Evolutionary conservation across 1,140 invertebrate genomes (phyloP).

Genomic region (Mesaphorura yosii): DNA sequence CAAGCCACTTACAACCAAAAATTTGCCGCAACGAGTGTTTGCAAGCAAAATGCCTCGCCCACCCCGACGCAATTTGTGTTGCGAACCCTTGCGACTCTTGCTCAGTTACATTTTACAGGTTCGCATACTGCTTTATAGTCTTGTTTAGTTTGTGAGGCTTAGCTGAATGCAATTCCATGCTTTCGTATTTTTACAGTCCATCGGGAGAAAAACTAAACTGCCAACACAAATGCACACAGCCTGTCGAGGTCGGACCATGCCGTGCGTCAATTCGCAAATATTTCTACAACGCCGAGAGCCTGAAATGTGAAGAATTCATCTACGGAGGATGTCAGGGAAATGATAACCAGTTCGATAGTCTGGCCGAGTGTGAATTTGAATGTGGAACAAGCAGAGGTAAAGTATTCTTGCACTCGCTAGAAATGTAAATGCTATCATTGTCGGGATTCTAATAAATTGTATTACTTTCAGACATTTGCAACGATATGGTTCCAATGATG

Average conservation of each 20-base stretch:
- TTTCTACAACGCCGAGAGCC: constrained; percentile 40
- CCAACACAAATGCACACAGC: constrained; percentile 14
- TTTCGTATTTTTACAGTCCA: constrained; percentile 5
- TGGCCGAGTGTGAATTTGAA: constrained; percentile 36
- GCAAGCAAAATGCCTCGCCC: constrained; percentile 34
- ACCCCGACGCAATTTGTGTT: constrained; percentile 38
- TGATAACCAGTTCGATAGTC: constrained; percentile 43
- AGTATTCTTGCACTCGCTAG: background rate
- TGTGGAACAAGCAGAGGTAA: background rate
- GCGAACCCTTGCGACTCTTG: constrained; percentile 37
- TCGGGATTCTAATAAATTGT: too few species aligned
- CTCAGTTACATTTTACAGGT: constrained; percentile 24
- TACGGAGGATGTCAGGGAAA: constrained; percentile 48
- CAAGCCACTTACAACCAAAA: too few species aligned
- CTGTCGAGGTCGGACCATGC: constrained; percentile 18
- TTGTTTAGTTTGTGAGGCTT: background rate
- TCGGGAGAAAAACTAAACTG: constrained; percentile 17
- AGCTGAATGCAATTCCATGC: background rate
- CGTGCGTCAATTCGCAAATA: constrained; percentile 33
- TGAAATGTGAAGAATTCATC: constrained; percentile 43
- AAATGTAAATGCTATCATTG: too few species aligned
- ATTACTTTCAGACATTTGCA: too few species aligned
- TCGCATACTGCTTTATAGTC: background rate
- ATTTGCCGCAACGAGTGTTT: constrained; percentile 37
- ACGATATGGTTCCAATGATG: too few species aligned